Base-by-base conservation (phyloP, 2,888 invertebrate species). In the Ormia ochracea region DNA sequence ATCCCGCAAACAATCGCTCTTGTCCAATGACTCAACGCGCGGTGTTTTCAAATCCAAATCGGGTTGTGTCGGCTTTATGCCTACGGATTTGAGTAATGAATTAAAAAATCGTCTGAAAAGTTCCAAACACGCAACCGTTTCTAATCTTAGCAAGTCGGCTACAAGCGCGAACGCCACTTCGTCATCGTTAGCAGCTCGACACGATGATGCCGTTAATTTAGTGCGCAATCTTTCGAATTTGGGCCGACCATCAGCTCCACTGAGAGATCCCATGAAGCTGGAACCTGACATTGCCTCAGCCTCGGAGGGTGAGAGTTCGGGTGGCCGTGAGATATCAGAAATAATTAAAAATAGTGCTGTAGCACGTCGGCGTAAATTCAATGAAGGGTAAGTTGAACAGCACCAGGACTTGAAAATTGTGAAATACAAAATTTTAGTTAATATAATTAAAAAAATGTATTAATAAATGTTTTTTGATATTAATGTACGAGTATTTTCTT, bases 321-420 rank as follows among this genome's bases (percentile, higher is more conserved):
- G 91, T 17, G 91, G 91, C 12, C 88, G 90, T 5, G 91, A 91
- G 83, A 89, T 91, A 69, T 88, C 89, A 52, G 88, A 89, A 54
- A 91, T 91, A 45, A 90, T 92, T 80, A 90, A 90, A 82, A 90
- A 90, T 78, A 91, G 91, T 83, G 90, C 90, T 4, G 88, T 90
- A 23, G 89, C 89, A 19, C 86, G 90, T 61, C 85, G 90, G 26
- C 88, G 90, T 56, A 91, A 90, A 84, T 88, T 90, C 77, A 89
- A 87, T 78, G 89, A 91, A 87, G 91, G 90, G 91, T 91, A 89
- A 91, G 91, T 91, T 80, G 78, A 80, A 17, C 7, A 36, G 19
- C 12, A 65, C 14, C 9, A 41, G n/a, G 14, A 56, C 17, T 36
- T 45, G 6, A 31, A 10, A 31, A 28, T 31, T 43, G 9, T 9